Percentiles rank a stretch among this genome's conserved stretches.
These are phyloP conservation scores for Capitella teleta DNA, from an alignment of 1,140 invertebrate genomes.

Conservation along the genomic window DNA sequence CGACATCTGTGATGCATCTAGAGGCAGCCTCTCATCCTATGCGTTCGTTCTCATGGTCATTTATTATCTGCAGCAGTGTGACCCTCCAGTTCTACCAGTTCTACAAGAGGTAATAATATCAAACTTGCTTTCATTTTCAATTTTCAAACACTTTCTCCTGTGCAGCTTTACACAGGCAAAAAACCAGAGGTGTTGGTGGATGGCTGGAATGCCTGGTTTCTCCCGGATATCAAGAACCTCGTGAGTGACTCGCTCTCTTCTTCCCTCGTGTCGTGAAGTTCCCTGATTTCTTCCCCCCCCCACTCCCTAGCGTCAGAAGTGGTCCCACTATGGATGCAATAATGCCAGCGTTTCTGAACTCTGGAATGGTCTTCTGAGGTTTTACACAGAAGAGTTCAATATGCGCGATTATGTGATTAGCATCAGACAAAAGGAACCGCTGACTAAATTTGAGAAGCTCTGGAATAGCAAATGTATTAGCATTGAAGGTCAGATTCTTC, in stretches of 20 bases:
- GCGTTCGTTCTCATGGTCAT: constrained; percentile 54
- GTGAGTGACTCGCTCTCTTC: constrained; percentile 11
- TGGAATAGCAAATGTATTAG: constrained; percentile 50
- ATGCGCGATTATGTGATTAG: constrained; percentile 47
- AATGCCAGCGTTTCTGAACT: constrained; percentile 44
- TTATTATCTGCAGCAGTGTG: constrained; percentile 47
- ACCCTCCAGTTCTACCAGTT: constrained; percentile 51
- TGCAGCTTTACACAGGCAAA: constrained; percentile 9
- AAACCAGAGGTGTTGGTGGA: constrained; percentile 38
- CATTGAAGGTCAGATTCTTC: constrained; percentile 50
- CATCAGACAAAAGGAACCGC: constrained; percentile 43
- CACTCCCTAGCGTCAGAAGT: constrained; percentile 40
- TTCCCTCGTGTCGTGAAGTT: neutral
- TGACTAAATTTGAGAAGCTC: constrained; percentile 49
- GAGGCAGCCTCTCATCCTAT: constrained; percentile 54
- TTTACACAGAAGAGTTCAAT: constrained; percentile 51
- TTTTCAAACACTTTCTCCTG: neutral
- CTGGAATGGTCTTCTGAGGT: constrained; percentile 48
- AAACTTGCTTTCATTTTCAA: neutral
- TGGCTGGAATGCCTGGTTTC: constrained; percentile 47
- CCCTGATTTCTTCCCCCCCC: neutral
- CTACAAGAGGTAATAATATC: constrained; percentile 50
- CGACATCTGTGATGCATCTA: constrained; percentile 53
- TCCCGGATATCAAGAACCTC: constrained; percentile 32
- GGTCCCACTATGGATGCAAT: constrained; percentile 45